Evolutionary conservation across 2,888 invertebrate species (phyloP).

Genomic region (Aleiodes testaceus): DNA sequence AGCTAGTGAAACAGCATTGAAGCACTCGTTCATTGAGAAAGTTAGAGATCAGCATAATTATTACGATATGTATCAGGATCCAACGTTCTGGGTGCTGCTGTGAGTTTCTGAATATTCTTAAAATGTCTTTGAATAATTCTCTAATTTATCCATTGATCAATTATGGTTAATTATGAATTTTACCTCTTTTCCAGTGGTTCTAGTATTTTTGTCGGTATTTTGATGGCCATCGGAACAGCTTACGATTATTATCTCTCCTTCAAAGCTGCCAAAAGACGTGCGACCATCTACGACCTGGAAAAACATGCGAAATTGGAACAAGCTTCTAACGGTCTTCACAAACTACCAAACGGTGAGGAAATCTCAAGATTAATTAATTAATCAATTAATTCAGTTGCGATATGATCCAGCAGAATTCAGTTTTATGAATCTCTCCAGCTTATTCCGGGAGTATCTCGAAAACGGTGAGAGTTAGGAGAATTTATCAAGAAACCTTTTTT

Average conservation of each 20-base stretch:
- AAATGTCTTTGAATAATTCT: no score
- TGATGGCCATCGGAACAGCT: slow-evolving; percentile 80
- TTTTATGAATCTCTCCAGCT: no score
- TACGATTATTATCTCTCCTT: slow-evolving; percentile 79
- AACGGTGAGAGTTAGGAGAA: no score
- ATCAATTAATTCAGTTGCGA: not conserved
- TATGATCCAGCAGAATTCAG: not conserved
- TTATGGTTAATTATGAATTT: slow-evolving; percentile 7
- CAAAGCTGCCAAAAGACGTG: slow-evolving; percentile 55
- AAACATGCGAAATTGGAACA: slow-evolving; percentile 68
- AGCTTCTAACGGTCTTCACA: slow-evolving; percentile 58
- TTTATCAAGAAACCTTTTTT: no score
- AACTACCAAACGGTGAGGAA: slow-evolving; percentile 62
- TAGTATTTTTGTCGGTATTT: slow-evolving; percentile 73
- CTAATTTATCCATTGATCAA: no score
- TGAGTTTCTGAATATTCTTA: slow-evolving; percentile 72
- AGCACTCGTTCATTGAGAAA: slow-evolving; percentile 75
- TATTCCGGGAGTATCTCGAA: no score
- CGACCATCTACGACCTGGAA: slow-evolving; percentile 65
- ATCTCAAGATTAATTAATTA: not conserved
- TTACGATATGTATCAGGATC: slow-evolving; percentile 80
- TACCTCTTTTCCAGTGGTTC: slow-evolving; percentile 74
- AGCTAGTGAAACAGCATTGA: slow-evolving; percentile 74
- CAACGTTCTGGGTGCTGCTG: slow-evolving; percentile 82
- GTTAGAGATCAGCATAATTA: slow-evolving; percentile 81